Percentiles rank a stretch among this genome's conserved stretches.
These are phyloP conservation scores for Spisula subtruncata DNA, from an alignment of 2,888 invertebrate species.

Conservation along the genomic window DNA sequence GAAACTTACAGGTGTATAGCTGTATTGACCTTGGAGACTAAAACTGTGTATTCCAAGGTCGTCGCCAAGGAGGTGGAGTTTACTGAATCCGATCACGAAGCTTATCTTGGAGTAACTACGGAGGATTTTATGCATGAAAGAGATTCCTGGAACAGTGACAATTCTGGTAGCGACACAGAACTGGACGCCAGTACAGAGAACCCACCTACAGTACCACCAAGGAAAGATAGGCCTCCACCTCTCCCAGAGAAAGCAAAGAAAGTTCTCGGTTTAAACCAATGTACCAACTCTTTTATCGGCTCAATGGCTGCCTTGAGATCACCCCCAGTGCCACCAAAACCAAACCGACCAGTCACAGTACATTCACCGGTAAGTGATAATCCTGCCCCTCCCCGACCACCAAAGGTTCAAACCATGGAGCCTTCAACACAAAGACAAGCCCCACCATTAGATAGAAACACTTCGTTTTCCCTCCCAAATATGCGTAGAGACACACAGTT, in stretches of 20 bases:
- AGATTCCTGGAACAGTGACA: slow-evolving; percentile 21
- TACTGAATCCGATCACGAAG: slow-evolving; percentile 41
- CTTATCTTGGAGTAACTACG: slow-evolving; percentile 41
- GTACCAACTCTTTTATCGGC: background rate
- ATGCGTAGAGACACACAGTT: slow-evolving; percentile 21
- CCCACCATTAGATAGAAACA: background rate
- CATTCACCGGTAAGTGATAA: background rate
- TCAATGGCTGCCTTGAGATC: background rate
- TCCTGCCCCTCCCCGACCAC: slow-evolving; percentile 27
- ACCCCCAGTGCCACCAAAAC: background rate
- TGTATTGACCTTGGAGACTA: slow-evolving; percentile 58
- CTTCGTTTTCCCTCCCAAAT: slow-evolving; percentile 49
- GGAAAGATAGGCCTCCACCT: background rate
- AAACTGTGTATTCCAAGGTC: slow-evolving; percentile 44
- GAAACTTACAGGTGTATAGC: slow-evolving; percentile 56
- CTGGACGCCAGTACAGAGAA: background rate
- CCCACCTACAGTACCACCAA: slow-evolving; percentile 10
- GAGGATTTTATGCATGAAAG: background rate
- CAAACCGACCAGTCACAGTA: background rate
- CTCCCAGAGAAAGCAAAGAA: slow-evolving; percentile 11
- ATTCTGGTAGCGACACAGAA: slow-evolving; percentile 27
- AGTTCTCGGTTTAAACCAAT: slow-evolving; percentile 19
- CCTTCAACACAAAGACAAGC: background rate
- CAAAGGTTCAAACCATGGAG: background rate
- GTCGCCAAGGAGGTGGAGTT: slow-evolving; percentile 54